phyloP scores from a whole-genome alignment of 1,140 invertebrate genomes.

The Calliphora vicina region DNA sequence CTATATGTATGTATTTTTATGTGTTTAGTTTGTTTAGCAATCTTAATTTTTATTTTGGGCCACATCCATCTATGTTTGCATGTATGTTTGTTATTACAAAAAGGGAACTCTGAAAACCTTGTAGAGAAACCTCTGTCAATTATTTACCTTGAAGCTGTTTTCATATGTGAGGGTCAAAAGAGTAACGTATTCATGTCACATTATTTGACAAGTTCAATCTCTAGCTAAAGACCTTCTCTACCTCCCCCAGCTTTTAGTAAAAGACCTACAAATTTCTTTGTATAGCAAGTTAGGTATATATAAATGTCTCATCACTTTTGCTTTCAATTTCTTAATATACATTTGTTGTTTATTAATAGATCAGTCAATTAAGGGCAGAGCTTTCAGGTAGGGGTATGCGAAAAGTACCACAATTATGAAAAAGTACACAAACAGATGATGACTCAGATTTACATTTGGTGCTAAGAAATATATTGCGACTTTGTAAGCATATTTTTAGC shows the following conservation, averaged over 20 bases:
- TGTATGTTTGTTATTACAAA: no score
- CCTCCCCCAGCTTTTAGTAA: not conserved
- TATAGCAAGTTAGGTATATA: not conserved
- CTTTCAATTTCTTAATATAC: not conserved
- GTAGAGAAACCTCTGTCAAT: not conserved
- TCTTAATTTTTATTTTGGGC: not conserved
- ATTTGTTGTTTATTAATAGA: not conserved
- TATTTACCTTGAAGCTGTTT: not conserved
- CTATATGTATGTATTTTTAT: no score
- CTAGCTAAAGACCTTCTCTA: not conserved
- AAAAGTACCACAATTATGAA: not conserved
- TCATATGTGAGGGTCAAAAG: not conserved
- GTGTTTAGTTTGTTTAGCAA: no score
- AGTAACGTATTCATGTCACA: not conserved
- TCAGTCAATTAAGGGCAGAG: no score
- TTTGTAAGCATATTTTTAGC: no score
- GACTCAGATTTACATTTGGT: no score
- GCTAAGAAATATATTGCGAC: no score
- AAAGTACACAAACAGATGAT: not conserved
- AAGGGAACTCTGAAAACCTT: not conserved
- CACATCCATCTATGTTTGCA: no score
- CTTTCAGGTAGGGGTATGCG: not conserved
- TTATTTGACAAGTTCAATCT: conserved; percentile 3
- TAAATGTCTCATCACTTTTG: not conserved
- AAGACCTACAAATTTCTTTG: not conserved